A percentile compares a stretch with the other conserved stretches of the same genome.
Conservation (phyloP, 2,797 vertebrate genomes). For the Orientallactaga sibirica region DNA sequence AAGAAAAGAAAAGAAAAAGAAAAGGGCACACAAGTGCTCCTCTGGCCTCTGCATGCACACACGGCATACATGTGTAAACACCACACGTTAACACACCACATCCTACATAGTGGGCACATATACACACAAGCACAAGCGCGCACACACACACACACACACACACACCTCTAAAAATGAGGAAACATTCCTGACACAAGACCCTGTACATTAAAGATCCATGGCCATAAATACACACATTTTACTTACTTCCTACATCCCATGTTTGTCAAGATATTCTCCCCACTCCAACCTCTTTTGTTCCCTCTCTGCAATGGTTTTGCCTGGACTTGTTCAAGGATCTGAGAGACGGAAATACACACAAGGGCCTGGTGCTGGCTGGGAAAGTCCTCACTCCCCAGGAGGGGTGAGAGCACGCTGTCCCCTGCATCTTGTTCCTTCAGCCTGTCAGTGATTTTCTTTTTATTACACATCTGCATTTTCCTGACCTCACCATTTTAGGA, state of each 20-base stretch:
- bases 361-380: not conserved
- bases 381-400: fast-evolving
- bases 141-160: too few relatives aligned
- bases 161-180: not conserved
- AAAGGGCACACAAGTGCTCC: too few relatives aligned
- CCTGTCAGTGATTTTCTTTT: not conserved
- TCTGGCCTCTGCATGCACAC: too few relatives aligned
- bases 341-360: not conserved
- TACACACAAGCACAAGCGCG: too few relatives aligned
- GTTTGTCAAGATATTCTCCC: not conserved
- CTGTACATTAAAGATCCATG: not conserved
- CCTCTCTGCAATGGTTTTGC: not conserved
- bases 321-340: not conserved
- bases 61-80: too few relatives aligned
- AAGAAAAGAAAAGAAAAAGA: too few relatives aligned
- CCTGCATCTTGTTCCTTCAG: not conserved
- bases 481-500: not conserved
- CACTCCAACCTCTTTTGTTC: too few relatives aligned
- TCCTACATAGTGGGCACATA: too few relatives aligned
- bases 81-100: too few relatives aligned
- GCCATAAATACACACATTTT: not conserved
- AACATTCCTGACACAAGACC: not conserved
- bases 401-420: too few relatives aligned
- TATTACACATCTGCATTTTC: not conserved
- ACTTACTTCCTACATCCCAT: not conserved